phyloP scores from a whole-genome alignment of 2,888 invertebrate genomes.

The Spodoptera picta region DNA sequence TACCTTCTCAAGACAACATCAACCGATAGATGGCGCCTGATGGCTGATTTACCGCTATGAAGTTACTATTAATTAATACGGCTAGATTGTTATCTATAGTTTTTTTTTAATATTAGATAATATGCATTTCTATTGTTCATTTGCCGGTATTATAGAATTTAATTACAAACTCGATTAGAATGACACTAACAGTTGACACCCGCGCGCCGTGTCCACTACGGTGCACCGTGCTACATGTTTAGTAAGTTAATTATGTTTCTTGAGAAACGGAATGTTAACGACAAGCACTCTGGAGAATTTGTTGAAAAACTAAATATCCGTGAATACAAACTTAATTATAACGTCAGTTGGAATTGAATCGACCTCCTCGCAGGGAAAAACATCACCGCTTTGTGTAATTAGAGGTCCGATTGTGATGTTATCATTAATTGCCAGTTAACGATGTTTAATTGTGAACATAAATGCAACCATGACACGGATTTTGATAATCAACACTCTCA shows the following conservation, averaged over 20 bases:
- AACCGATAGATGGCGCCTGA: conserved; percentile 33
- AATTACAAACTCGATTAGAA: too few species aligned
- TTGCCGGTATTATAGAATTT: too few species aligned
- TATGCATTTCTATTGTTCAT: too few species aligned
- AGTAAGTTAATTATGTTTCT: conserved; percentile 16
- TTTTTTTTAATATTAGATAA: too few species aligned
- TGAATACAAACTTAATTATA: conserved; percentile 41
- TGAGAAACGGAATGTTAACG: conserved; percentile 32
- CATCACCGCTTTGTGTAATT: conserved; percentile 40
- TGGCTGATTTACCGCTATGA: neutral
- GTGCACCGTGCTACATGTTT: too few species aligned
- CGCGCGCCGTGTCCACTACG: too few species aligned
- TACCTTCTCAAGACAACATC: conserved; percentile 48
- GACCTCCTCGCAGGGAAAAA: conserved; percentile 38
- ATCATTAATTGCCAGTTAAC: conserved; percentile 43
- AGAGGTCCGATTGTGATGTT: conserved; percentile 41
- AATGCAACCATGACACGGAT: conserved; percentile 50
- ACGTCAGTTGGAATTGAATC: conserved; percentile 32
- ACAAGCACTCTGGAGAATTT: conserved; percentile 29
- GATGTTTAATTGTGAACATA: conserved; percentile 37
- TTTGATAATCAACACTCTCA: conserved; percentile 28
- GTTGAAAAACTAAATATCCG: conserved; percentile 39
- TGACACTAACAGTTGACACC: too few species aligned
- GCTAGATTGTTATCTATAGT: too few species aligned
- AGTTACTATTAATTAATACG: too few species aligned